Percentiles rank a stretch among this genome's conserved stretches.
These are phyloP conservation scores for Atopsyche davidsoni DNA, from an alignment of 1,140 invertebrate species.

Conservation along the genomic window DNA sequence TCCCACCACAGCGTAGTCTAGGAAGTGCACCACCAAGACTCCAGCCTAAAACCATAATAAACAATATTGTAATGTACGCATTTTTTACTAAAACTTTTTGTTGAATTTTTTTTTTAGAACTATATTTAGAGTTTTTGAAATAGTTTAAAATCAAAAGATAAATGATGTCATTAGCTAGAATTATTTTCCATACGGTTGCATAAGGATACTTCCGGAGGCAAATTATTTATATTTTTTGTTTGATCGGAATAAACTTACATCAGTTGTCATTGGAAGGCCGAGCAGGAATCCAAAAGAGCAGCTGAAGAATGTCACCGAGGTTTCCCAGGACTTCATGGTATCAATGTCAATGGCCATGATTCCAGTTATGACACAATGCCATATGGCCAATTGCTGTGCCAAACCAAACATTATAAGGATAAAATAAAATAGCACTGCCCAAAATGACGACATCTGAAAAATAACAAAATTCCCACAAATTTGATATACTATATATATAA, in stretches of 20 bases:
- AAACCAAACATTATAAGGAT: slow-evolving; percentile 80
- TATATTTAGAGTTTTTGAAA: too few species aligned
- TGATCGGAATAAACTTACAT: slow-evolving; percentile 56
- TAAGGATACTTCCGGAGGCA: too few species aligned
- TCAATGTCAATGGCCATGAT: slow-evolving; percentile 71
- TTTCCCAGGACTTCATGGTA: slow-evolving; percentile 69
- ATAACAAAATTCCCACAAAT: too few species aligned
- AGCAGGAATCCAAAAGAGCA: slow-evolving; percentile 76
- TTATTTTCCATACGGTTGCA: too few species aligned
- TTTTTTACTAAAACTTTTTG: neutral
- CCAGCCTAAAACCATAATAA: slow-evolving; percentile 57
- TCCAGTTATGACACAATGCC: slow-evolving; percentile 76
- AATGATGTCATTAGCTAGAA: too few species aligned
- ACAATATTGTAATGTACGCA: neutral
- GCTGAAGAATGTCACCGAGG: slow-evolving; percentile 79
- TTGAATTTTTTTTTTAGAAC: too few species aligned
- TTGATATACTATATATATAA: too few species aligned
- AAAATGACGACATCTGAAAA: slow-evolving; percentile 68
- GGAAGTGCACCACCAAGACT: slow-evolving; percentile 76
- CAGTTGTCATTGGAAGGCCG: slow-evolving; percentile 83
- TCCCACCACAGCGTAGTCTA: slow-evolving; percentile 76
- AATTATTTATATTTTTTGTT: too few species aligned
- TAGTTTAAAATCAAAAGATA: too few species aligned
- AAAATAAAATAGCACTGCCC: slow-evolving; percentile 82
- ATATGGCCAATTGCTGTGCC: slow-evolving; percentile 71